These are phyloP conservation scores for Crotalus viridis DNA, from an alignment of 2,113 vertebrate species.

Conservation along the genomic window DNA sequence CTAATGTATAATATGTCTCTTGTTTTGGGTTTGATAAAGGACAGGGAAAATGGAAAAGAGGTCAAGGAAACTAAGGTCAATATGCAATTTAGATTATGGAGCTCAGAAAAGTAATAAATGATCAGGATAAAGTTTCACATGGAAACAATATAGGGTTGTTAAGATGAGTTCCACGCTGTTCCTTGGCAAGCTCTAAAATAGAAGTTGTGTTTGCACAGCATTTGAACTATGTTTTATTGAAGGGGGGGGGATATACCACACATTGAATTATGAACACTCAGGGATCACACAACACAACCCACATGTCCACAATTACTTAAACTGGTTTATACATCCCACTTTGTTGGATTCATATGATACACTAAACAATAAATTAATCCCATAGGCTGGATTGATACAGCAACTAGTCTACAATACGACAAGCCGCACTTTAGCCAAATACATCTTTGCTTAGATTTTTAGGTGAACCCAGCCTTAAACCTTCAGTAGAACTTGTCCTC, in stretches of 20 bases:
- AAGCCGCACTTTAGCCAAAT: not conserved
- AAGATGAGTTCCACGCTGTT: not conserved
- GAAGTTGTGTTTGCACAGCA: not conserved
- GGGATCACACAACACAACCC: not conserved
- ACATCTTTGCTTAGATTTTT: not conserved
- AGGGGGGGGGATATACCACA: not conserved
- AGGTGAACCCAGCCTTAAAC: not conserved
- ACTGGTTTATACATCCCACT: not conserved
- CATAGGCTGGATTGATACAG: not conserved
- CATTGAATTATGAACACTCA: not conserved
- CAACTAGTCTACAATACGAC: not conserved
- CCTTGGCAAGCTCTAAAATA: not conserved
- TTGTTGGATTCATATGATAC: not conserved
- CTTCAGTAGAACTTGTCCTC: not conserved
- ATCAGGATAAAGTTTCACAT: not conserved
- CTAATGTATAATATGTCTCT: constrained; percentile 4
- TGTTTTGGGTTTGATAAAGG: constrained; percentile 6
- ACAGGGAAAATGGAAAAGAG: not conserved
- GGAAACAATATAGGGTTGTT: not conserved
- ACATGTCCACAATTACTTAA: not conserved
- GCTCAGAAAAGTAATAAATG: not conserved
- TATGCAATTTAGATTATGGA: not conserved
- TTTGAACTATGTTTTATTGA: not conserved
- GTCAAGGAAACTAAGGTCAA: not conserved
- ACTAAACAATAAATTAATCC: not conserved